Base-by-base conservation (phyloP, 1,140 invertebrate species). In the Pantala flavescens region DNA sequence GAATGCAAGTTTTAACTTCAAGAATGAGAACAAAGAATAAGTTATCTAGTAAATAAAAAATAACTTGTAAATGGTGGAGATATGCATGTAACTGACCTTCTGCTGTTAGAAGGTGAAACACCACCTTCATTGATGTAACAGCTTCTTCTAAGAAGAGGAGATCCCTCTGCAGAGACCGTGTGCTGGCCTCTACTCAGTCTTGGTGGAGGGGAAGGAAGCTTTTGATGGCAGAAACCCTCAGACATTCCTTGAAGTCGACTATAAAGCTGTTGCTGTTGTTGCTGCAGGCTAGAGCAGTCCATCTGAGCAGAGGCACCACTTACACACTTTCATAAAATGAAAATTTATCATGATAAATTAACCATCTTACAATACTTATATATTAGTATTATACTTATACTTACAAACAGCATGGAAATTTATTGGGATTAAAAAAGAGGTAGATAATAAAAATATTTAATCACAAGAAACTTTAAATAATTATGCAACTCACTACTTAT, bases 81-180 rank as follows among this genome's bases (percentile, higher is more conserved):
- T n/a, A n/a, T n/a, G n/a, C n/a, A n/a, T n/a, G 49, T 14, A 1
- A 63, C 49, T 21, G 14, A 63, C 49, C 49, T 3, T 21, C 49
- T 63, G 49, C 49, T 21, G 3, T 7, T 63, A 19, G 49, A 63
- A 19, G 49, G 49, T 19, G 49, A 63, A 3, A 16, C 49, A 63
- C 16, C 49, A 16, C 49, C 49, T 63, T 63, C 49, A 2, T 9
- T 9, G 1, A 63, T 63, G n/a, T 87, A 80, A 75, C 88, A 82
- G 79, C 87, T 87, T 76, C 87, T 86, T 74, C 88, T 84, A 74
- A 87, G 77, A 63, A 88, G 80, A 73, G 90, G 81, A 70, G 88
- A 43, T 55, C 80, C 80, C 73, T 76, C 78, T 74, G 79, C 80
- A 16, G 77, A 43, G 19, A 85, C 85, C 10, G 55, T 73, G 0